Evolutionary conservation across 30 jellyfish, hydroid and myxozoan genomes (phyloP), one percentile per base, ranked within the genome.

Genomic region (Clytia hemisphaerica): DNA sequence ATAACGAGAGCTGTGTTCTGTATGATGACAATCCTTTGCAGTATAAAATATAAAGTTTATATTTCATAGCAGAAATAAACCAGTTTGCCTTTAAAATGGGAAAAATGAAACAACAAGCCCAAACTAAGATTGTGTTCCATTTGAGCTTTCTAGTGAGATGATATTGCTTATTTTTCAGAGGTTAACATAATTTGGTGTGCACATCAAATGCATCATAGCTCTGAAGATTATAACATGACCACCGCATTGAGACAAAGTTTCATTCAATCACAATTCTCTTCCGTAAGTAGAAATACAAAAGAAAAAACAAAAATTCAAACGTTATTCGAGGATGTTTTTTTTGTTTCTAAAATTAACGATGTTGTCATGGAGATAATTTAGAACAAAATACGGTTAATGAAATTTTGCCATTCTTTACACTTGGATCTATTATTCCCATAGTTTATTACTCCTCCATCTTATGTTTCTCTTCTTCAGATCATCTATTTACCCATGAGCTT

Each of bases 191-290:
- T 84, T 15, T 84, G 95, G 95, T 83, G 79, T n/a, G 83, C 83
- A 3, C 95, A 84, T 38, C 95, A 84, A 69, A 78, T 72, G 50
- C 95, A 84, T 47, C 95, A 84, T 70, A 73, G 92, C 76, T 84
- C 95, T 36, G 95, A 84, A 54, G 93, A 84, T 37, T 72, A 63
- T 68, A 84, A 84, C 47, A 37, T 77, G 36, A 36, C 89, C 45
- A 84, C 93, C 31, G 95, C 93, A 30, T 55, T 84, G 66, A 61
- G 95, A 14, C 95, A 84, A 55, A 66, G 88, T 18, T 77, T 76
- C 9, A 47, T 78, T 6, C 95, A 84, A 47, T 46, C 48, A 36
- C 62, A 40, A 19, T 49, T 77, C n/a, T 32, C 80, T 25, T 71
- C 87, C 83, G 93, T 76, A 46, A 58, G 76, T 44, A 37, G 16